phyloP scores from a whole-genome alignment of 2,797 vertebrate species.

The Megalops cyprinoides region DNA sequence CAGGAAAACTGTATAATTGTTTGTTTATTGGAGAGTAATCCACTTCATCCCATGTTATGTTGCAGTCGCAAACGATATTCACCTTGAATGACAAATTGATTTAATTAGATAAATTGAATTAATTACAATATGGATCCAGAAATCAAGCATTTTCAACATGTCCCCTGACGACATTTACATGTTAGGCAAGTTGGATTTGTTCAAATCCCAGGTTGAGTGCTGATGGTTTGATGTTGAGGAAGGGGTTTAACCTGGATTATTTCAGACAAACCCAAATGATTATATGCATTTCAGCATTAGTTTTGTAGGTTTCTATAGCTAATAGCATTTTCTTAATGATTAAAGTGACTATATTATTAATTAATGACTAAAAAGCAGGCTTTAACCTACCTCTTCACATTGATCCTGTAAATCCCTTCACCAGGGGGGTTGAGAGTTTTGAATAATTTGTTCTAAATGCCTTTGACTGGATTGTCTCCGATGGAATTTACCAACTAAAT shows the following conservation, averaged over 20 bases:
- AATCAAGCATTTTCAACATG: too few relatives aligned
- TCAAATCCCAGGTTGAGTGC: not conserved
- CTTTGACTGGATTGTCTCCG: not conserved
- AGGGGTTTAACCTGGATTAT: not conserved
- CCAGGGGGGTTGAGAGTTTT: not conserved
- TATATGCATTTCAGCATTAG: not conserved
- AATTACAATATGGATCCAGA: too few relatives aligned
- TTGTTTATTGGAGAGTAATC: too few relatives aligned
- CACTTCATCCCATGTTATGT: too few relatives aligned
- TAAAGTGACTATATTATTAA: too few relatives aligned
- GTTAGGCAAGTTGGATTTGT: not conserved
- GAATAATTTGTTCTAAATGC: not conserved
- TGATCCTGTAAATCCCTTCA: not conserved
- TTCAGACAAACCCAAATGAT: not conserved
- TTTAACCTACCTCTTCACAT: not conserved
- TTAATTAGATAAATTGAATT: too few relatives aligned
- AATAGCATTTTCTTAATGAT: not conserved
- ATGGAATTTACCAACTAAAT: not conserved
- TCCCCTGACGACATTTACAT: too few relatives aligned
- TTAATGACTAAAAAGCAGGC: too few relatives aligned
- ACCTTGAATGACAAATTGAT: too few relatives aligned
- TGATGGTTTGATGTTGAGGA: not conserved
- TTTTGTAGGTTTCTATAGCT: not conserved
- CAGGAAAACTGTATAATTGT: too few relatives aligned
- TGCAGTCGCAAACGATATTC: too few relatives aligned